Evolutionary conservation across 2,888 invertebrate species (phyloP).

Genomic region (Drosophila longiperda): DNA sequence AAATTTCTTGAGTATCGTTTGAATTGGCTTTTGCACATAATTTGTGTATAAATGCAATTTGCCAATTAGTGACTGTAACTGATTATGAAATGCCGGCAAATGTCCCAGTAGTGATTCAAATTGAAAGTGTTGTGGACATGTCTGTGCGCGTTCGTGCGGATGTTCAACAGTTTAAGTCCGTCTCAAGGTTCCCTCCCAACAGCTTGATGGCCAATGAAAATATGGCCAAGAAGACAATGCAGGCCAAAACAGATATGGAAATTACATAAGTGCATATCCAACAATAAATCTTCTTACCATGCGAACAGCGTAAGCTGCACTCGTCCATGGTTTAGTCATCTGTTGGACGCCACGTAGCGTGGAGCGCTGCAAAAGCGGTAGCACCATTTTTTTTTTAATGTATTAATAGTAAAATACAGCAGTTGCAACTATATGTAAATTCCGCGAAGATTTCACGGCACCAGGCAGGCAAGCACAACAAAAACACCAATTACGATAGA

Average conservation of each 20-base stretch:
- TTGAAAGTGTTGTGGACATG: conserved; percentile 8
- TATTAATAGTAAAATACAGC: conserved; percentile 30
- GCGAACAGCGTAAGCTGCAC: conserved; percentile 52
- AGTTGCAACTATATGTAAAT: conserved; percentile 37
- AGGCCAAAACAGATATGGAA: conserved; percentile 46
- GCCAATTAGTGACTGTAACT: not conserved
- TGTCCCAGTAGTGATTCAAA: conserved; percentile 2
- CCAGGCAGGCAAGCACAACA: conserved; percentile 50
- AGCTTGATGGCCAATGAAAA: conserved; percentile 7
- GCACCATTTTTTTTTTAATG: conserved; percentile 67
- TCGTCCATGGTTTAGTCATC: conserved; percentile 69
- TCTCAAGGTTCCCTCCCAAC: not conserved
- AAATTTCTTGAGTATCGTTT: not conserved
- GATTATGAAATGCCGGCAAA: conserved; percentile 49
- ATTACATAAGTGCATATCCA: conserved; percentile 67
- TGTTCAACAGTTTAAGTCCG: conserved; percentile 1
- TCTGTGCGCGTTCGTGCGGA: not conserved
- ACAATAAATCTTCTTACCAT: conserved; percentile 74
- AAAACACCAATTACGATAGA: conserved; percentile 43
- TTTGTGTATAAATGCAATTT: not conserved
- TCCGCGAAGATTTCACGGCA: conserved; percentile 49
- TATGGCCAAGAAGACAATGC: conserved; percentile 18
- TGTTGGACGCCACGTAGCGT: conserved; percentile 77
- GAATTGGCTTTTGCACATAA: not conserved
- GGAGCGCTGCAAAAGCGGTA: conserved; percentile 76